Conservation (phyloP, 1,140 invertebrate genomes). For the Hypothenemus hampei region DNA sequence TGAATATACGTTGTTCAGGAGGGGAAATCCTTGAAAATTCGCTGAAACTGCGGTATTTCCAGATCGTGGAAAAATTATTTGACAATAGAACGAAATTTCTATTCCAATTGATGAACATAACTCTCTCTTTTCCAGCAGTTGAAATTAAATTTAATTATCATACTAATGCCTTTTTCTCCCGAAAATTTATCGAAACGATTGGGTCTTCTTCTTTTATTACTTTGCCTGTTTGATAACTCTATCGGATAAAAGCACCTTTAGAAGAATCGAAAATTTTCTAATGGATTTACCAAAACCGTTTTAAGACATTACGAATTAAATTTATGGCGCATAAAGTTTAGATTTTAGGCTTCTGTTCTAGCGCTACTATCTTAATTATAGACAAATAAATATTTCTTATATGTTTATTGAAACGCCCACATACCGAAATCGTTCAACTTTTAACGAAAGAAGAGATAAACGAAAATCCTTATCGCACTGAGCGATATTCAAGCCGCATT, state of each 20-base stretch:
- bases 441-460: no score
- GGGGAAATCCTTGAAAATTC: neutral
- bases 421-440: neutral
- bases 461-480: neutral
- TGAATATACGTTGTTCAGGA: neutral
- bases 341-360: neutral
- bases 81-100: no score
- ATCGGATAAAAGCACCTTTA: no score
- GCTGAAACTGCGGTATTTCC: slow-evolving; percentile 6
- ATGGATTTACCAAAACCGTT: no score
- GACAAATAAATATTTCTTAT: neutral
- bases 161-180: slow-evolving; percentile 25
- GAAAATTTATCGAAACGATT: no score
- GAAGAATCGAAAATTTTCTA: no score
- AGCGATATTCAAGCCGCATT: neutral
- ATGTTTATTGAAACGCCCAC: neutral
- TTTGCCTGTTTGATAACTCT: no score
- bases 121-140: no score
- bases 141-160: slow-evolving; percentile 25
- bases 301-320: no score
- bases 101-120: no score
- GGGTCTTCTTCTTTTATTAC: no score
- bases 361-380: neutral
- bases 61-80: neutral
- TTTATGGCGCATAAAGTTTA: neutral